phyloP scores from a whole-genome alignment of 2,888 invertebrate genomes.

The Parnassius mnemosyne region DNA sequence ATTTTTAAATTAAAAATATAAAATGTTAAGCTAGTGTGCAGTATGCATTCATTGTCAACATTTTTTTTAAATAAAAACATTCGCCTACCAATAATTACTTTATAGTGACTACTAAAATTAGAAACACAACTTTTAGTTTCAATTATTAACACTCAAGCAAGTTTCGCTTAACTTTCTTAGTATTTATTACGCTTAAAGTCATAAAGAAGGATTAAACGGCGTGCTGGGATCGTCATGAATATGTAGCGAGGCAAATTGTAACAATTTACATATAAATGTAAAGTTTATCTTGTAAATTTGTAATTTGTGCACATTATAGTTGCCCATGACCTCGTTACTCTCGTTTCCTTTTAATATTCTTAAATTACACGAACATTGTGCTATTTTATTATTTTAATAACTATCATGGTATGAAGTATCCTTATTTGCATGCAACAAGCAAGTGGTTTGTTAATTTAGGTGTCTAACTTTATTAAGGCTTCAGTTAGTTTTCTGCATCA shows the following conservation, averaged over 20 bases:
- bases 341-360: background rate
- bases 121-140: too few species aligned
- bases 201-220: slow-evolving; percentile 10
- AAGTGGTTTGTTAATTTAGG: too few species aligned
- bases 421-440: too few species aligned
- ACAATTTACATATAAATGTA: slow-evolving; percentile 24
- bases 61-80: too few species aligned
- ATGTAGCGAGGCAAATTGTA: slow-evolving; percentile 23
- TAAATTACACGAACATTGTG: background rate
- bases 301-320: slow-evolving; percentile 14
- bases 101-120: too few species aligned
- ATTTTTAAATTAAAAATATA: too few species aligned
- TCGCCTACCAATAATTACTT: too few species aligned
- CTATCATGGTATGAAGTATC: too few species aligned
- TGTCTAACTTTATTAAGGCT: too few species aligned
- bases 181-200: background rate
- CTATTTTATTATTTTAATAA: background rate
- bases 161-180: background rate
- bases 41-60: too few species aligned
- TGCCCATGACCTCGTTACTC: background rate
- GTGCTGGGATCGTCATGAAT: slow-evolving; percentile 16
- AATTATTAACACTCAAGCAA: background rate
- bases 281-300: slow-evolving; percentile 23
- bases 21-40: too few species aligned
- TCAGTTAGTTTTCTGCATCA: too few species aligned